Conservation (phyloP, 2,113 vertebrate species). For the Dascyllus trimaculatus region DNA sequence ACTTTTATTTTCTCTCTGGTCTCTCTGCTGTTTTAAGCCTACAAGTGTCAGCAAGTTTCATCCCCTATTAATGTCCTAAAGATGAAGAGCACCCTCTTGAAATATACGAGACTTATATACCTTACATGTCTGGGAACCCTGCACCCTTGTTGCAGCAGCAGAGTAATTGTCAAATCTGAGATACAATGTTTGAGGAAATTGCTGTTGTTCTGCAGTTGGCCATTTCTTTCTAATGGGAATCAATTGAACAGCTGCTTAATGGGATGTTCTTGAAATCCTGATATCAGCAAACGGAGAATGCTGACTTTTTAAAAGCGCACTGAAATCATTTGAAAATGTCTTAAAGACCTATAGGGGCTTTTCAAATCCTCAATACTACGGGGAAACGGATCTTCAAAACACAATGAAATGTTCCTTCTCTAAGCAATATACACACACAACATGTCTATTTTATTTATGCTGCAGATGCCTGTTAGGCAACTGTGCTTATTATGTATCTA, state of each 20-base stretch:
- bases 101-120: constrained; percentile 20
- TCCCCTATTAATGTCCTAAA: constrained; percentile 6
- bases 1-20: constrained; percentile 8
- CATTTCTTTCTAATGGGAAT: constrained; percentile 47
- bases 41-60: constrained; percentile 33
- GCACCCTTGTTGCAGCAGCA: constrained; percentile 15
- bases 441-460: constrained; percentile 17
- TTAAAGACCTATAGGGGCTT: constrained; percentile 18
- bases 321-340: constrained; percentile 33
- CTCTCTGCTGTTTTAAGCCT: background rate
- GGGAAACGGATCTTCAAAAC: constrained; percentile 28
- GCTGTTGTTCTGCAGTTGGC: constrained; percentile 44
- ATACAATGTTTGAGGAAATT: constrained; percentile 46
- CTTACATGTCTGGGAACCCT: constrained; percentile 21
- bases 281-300: constrained; percentile 50
- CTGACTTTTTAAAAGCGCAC: constrained; percentile 42
- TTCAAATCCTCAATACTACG: constrained; percentile 5
- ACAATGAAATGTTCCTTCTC: constrained; percentile 5
- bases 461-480: background rate
- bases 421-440: background rate
- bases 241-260: constrained; percentile 56
- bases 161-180: constrained; percentile 50
- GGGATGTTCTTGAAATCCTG: constrained; percentile 49
- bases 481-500: background rate
- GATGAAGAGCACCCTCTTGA: constrained; percentile 16